Conservation (phyloP, 2,797 vertebrate species). For the Arrhamphus sclerolepis region DNA sequence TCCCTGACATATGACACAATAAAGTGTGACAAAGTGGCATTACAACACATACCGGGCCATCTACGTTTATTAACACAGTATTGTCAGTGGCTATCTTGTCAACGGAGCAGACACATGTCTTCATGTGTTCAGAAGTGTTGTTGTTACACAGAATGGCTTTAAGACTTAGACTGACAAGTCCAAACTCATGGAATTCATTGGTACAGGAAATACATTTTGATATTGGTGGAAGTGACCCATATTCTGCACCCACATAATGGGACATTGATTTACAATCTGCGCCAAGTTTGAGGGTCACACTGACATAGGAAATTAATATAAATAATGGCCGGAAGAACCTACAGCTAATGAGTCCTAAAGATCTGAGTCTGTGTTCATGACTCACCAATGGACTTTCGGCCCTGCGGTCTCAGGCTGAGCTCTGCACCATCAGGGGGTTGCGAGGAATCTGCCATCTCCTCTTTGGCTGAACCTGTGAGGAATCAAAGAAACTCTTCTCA, state of each 20-base stretch:
- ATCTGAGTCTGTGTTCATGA: conserved; percentile 38
- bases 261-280: conserved; percentile 29
- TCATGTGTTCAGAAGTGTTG: too few species aligned
- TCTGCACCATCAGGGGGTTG: conserved; percentile 73
- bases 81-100: too few species aligned
- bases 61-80: too few species aligned
- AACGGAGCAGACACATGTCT: too few species aligned
- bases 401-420: conserved; percentile 72
- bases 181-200: not conserved
- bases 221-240: conserved; percentile 19
- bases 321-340: conserved; percentile 37
- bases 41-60: too few species aligned
- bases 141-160: too few species aligned
- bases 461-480: conserved; percentile 78
- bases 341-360: conserved; percentile 37
- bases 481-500: not conserved
- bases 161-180: not conserved
- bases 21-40: too few species aligned
- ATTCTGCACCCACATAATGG: conserved; percentile 35
- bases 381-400: conserved; percentile 81
- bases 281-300: conserved; percentile 34
- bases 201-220: conserved; percentile 33
- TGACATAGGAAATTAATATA: conserved; percentile 46
- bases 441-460: conserved; percentile 71
- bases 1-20: too few species aligned